Evolutionary conservation across 2,797 vertebrate species (phyloP).

Genomic region (Alosa sapidissima): DNA sequence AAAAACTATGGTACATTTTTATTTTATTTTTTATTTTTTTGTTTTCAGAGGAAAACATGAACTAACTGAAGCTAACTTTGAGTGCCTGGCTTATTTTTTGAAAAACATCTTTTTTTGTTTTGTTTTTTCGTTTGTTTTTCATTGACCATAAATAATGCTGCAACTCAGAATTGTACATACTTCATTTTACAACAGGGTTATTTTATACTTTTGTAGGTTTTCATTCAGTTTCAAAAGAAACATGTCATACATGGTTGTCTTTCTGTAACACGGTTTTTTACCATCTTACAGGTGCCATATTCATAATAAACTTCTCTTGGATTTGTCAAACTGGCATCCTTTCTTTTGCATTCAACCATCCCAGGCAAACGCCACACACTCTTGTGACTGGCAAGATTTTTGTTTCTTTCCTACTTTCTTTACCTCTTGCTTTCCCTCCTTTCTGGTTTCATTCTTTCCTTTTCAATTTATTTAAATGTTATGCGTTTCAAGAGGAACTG

Average conservation of each 20-base stretch:
- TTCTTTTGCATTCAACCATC: conserved; percentile 92
- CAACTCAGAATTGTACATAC: conserved; percentile 98
- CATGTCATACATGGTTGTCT: conserved; percentile 94
- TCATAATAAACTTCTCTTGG: conserved; percentile 99
- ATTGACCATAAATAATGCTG: conserved; percentile 98
- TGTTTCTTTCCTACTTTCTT: conserved; percentile 37
- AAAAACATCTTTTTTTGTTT: conserved; percentile 69
- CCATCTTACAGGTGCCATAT: conserved; percentile 99
- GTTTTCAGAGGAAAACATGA: conserved; percentile 58
- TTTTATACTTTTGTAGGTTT: conserved; percentile 98
- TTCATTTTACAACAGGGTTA: conserved; percentile 98
- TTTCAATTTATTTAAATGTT: conserved; percentile 2
- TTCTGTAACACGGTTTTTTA: conserved; percentile 97
- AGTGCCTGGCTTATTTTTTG: conserved; percentile 90
- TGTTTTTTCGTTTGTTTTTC: conserved; percentile 83
- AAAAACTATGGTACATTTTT: conserved; percentile 98
- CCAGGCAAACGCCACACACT: conserved; percentile 63
- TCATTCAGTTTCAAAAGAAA: conserved; percentile 79
- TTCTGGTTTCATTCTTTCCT: neutral
- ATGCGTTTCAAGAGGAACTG: conserved; percentile 1
- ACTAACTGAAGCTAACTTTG: conserved; percentile 98
- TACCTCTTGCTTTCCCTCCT: conserved; percentile 17
- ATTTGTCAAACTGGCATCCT: conserved; percentile 97
- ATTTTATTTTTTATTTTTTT: conserved; percentile 84
- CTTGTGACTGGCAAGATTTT: conserved; percentile 41